Conservation (phyloP, 2,113 vertebrate species). For the Pomatostomus ruficeps region DNA sequence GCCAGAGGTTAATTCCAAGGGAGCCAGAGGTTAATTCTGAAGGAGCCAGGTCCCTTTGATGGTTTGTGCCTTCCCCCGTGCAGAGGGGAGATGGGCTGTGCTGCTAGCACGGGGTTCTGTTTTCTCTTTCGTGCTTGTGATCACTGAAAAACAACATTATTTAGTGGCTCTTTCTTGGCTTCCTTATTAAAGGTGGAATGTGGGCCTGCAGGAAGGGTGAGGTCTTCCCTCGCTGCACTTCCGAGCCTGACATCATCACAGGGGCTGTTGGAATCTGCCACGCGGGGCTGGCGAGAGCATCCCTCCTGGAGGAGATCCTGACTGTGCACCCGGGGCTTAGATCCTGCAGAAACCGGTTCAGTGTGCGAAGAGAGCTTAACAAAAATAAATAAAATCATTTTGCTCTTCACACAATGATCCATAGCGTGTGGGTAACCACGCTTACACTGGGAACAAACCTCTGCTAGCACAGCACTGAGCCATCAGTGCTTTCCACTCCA, state of each 20-base stretch:
- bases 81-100: background rate
- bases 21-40: background rate
- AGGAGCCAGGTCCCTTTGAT: background rate
- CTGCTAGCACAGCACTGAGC: background rate
- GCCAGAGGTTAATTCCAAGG: background rate
- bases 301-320: background rate
- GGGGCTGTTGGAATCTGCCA: background rate
- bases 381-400: background rate
- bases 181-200: slow-evolving; percentile 42
- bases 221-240: background rate
- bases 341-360: background rate
- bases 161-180: slow-evolving; percentile 17
- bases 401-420: background rate
- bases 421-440: accelerated
- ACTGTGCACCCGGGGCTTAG: background rate
- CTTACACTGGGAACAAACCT: background rate
- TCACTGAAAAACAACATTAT: background rate
- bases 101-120: background rate
- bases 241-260: background rate
- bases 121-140: background rate
- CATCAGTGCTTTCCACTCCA: background rate
- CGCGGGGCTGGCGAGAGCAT: background rate
- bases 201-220: slow-evolving; percentile 55
- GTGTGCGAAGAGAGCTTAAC: background rate
- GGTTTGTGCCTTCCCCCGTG: background rate